A percentile compares a stretch with the other conserved stretches of the same genome.
phyloP scores from a whole-genome alignment of 2,797 vertebrate species.

The Apodemus agrarius region DNA sequence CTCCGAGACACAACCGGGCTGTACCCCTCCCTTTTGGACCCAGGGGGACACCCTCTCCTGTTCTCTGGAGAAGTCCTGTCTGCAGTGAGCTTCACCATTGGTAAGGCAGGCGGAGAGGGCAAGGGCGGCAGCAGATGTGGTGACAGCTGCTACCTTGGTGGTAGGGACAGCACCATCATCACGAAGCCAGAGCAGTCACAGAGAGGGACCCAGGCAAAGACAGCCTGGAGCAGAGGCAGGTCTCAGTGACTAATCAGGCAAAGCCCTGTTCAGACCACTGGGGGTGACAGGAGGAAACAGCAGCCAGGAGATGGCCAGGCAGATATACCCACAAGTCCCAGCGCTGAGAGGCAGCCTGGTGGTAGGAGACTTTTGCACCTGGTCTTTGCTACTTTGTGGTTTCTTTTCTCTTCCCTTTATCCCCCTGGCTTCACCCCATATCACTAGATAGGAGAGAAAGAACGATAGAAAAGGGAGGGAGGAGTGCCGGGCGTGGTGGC shows the following conservation, averaged over 20 bases:
- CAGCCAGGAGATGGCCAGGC: accelerated
- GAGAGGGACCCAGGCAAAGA: neutral
- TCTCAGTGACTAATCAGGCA: neutral
- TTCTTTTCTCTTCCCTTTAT: no score
- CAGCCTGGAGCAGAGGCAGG: neutral
- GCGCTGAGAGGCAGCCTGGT: neutral
- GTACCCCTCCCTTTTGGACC: neutral
- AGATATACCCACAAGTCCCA: neutral
- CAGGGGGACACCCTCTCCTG: neutral
- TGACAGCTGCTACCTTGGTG: neutral
- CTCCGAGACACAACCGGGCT: neutral
- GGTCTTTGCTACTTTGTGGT: no score
- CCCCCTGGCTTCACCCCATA: no score
- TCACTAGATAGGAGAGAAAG: no score
- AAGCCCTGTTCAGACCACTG: neutral
- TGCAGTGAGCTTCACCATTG: neutral
- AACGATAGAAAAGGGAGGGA: no score
- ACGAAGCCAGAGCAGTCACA: neutral
- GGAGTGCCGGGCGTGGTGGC: no score
- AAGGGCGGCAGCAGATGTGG: neutral
- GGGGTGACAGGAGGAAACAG: neutral
- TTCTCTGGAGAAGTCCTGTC: neutral
- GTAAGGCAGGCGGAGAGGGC: neutral
- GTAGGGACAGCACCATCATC: neutral
- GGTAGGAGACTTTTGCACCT: accelerated